Base-by-base conservation (phyloP, 2,888 invertebrate genomes). In the Chrysolina haemoptera region DNA sequence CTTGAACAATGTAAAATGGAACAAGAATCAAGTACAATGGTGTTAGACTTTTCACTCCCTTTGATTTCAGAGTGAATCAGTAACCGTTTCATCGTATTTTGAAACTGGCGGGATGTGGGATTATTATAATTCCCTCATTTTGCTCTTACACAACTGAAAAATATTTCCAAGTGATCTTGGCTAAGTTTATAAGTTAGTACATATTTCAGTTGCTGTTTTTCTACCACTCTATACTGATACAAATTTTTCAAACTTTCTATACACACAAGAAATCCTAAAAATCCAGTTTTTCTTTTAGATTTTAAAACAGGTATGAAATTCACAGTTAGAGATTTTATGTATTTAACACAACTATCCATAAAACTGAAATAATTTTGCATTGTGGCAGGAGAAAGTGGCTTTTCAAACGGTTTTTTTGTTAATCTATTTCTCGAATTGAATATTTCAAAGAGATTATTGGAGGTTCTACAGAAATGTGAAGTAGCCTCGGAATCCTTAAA, bases 371-470 rank as follows among this genome's bases (percentile, higher is more conserved):
- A 35, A 16, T 16, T 27, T 4, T 46, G 48, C 48, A 9, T 46
- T 12, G 27, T 70, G 12, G 46, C 8, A 10, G 41, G 11, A 20
- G 48, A 68, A 22, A 46, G 22, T 9, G n/a, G 35, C 46, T 27
- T 62, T 59, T 59, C 16, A 59, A 12, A 59, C 22, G 40, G 27
- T 27, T 27, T 27, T 41, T 68, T 68, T 10, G 59, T 12, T 16
- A 68, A 59, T 43, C n/a, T 11, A 43, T 40, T 59, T n/a, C 41
- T 59, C 1, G 22, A 22, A 59, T 68, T 68, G 20, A 68, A 46
- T 11, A 59, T 68, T n/a, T 68, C 59, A 41, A 68, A 68, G 12
- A 68, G 14, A 41, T 59, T 20, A 27, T 62, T 59, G 16, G 22
- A 20, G 14, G 9, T 68, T 43, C 1, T 11, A 14, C 12, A 43